A percentile compares a stretch with the other conserved stretches of the same genome.
Conservation (phyloP, 2,888 invertebrate genomes). For the Sarcophaga rosellei region DNA sequence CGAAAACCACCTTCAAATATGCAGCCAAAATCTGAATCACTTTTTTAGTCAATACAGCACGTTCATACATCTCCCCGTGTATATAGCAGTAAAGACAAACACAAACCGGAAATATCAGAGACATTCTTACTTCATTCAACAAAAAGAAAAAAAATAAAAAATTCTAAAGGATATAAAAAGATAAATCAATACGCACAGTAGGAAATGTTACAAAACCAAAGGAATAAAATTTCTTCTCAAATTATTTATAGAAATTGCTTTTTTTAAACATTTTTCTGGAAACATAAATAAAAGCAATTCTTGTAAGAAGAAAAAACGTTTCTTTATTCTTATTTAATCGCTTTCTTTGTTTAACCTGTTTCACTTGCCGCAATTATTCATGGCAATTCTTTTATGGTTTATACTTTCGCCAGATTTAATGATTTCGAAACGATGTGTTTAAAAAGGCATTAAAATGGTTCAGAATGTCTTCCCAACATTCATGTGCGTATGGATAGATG, state of each 20-base stretch:
- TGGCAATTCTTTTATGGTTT: background rate
- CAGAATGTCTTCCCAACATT: background rate
- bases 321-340: background rate
- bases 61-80: too few relatives aligned
- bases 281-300: background rate
- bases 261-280: background rate
- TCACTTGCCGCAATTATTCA: background rate
- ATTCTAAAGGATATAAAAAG: too few relatives aligned
- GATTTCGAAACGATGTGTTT: background rate
- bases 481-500: background rate
- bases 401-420: background rate
- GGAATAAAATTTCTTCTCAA: background rate
- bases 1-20: too few relatives aligned
- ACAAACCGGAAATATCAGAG: too few relatives aligned
- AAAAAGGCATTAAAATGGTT: background rate
- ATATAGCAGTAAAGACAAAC: too few relatives aligned
- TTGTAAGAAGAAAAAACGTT: background rate
- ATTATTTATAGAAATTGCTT: background rate
- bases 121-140: too few relatives aligned
- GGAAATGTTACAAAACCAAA: too few relatives aligned
- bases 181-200: too few relatives aligned
- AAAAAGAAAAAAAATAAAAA: too few relatives aligned
- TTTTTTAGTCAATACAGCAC: too few relatives aligned
- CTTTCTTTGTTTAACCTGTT: background rate
- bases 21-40: too few relatives aligned